phyloP scores from a whole-genome alignment of 1,140 invertebrate species.

The Rhyacophila brunnea region DNA sequence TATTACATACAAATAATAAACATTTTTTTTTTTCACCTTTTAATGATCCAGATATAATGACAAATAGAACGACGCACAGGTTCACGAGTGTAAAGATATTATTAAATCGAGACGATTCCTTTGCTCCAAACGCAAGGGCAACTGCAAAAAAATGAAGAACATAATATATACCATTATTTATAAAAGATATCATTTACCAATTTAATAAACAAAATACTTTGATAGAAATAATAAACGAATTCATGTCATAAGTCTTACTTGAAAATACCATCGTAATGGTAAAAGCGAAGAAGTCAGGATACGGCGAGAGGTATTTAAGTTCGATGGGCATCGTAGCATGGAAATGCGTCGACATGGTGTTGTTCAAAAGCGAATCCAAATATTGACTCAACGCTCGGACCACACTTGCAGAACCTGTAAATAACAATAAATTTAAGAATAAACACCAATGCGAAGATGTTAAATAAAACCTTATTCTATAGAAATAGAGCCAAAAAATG shows the following conservation, averaged over 20 bases:
- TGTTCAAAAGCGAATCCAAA: slow-evolving; percentile 61
- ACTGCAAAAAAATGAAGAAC: slow-evolving; percentile 53
- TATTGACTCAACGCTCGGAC: slow-evolving; percentile 79
- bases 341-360: slow-evolving; percentile 61
- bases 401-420: slow-evolving; percentile 75
- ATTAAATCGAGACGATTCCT: slow-evolving; percentile 80
- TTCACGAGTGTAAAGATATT: slow-evolving; percentile 84
- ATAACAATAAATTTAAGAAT: too few relatives aligned
- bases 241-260: slow-evolving; percentile 43
- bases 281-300: slow-evolving; percentile 69
- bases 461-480: too few relatives aligned
- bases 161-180: too few relatives aligned
- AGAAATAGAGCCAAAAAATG: too few relatives aligned
- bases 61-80: slow-evolving; percentile 75
- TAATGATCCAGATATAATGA: slow-evolving; percentile 77
- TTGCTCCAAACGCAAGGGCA: slow-evolving; percentile 75
- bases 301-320: slow-evolving; percentile 65
- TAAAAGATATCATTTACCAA: too few relatives aligned
- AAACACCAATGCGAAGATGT: too few relatives aligned
- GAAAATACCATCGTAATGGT: slow-evolving; percentile 60
- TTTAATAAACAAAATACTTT: not conserved
- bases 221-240: too few relatives aligned
- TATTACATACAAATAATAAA: too few relatives aligned
- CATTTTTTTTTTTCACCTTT: slow-evolving; percentile 68
- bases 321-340: slow-evolving; percentile 68